Evolutionary conservation across 2,113 vertebrate species (phyloP).

Genomic region (Neoarius graeffei): DNA sequence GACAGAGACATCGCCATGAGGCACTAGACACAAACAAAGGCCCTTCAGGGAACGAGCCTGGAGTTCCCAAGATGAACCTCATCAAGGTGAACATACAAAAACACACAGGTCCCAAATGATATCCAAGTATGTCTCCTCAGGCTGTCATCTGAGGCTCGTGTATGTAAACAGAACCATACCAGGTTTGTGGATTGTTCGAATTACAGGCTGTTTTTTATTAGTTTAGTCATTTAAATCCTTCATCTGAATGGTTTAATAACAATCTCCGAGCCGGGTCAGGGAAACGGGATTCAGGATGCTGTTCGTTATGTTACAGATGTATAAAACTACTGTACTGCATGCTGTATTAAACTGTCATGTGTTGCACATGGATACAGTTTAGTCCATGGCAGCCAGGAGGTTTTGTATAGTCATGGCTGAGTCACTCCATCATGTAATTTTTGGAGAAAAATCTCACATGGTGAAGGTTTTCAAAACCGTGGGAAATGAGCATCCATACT

Average conservation of each 20-base stretch:
- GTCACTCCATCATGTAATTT: constrained; percentile 4
- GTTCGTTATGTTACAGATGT: neutral
- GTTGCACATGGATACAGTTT: constrained; percentile 18
- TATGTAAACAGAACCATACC: neutral
- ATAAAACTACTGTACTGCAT: neutral
- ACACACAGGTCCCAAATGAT: neutral
- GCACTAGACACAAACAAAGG: constrained; percentile 68
- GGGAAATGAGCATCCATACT: constrained; percentile 31
- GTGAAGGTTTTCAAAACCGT: constrained; percentile 29
- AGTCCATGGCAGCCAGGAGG: constrained; percentile 36
- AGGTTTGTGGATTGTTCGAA: neutral
- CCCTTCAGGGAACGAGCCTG: constrained; percentile 58
- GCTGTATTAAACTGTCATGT: neutral
- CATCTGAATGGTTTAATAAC: neutral
- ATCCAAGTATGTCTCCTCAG: neutral
- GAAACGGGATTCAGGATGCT: constrained; percentile 2
- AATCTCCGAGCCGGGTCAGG: neutral
- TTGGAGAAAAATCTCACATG: constrained; percentile 43
- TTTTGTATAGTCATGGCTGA: constrained; percentile 27
- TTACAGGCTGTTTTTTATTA: neutral
- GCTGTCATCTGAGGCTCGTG: neutral
- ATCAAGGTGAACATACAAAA: constrained; percentile 72
- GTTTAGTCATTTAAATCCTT: neutral
- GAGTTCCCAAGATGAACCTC: constrained; percentile 63
- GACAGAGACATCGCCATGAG: constrained; percentile 84